Evolutionary conservation across 2,113 vertebrate species (phyloP), one percentile per base, ranked within the genome.

Genomic region (Menidia beryllina): DNA sequence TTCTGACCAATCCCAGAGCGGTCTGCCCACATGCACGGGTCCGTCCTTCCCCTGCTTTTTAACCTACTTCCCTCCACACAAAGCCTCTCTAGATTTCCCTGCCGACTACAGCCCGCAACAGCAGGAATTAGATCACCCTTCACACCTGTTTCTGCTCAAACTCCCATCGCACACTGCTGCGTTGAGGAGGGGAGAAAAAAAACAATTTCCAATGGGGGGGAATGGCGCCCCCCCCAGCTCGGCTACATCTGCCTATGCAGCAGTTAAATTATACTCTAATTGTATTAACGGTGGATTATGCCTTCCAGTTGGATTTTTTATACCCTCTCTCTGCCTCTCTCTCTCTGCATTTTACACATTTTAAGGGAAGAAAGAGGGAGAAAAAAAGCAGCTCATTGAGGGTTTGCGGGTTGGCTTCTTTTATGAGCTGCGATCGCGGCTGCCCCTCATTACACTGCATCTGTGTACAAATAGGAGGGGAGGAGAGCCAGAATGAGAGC

Each of bases 401-500:
- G 81, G 75, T 83, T 88, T 96, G 96, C 91, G 95, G 94, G 94
- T 96, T 95, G 75, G 77, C 85, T 94, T 81, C 60, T 87, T 98
- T 97, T 98, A 97, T 82, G 95, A 97, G 95, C 95, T 96, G 93
- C 93, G 93, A 96, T 96, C 95, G 92, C 91, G 94, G 95, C 93
- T 94, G 92, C 94, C 95, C 95, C 95, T 94, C 95, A 92, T 95
- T 94, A 87, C 93, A 91, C 93, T 93, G 94, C 93, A 93, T 95
- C 94, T 96, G 95, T 96, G 96, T 97, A 97, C 95, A 97, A 97
- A 98, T 95, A 96, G 94, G 94, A 93, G 91, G 93, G 95, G 95
- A 95, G 93, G 91, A 93, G 94, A 93, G 94, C 74, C 93, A 94
- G 94, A 75, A 71, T 52, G 79, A 79, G 82, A 57, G 74, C 75